phyloP scores from a whole-genome alignment of 2,888 invertebrate species.

The Cistogaster globosa region DNA sequence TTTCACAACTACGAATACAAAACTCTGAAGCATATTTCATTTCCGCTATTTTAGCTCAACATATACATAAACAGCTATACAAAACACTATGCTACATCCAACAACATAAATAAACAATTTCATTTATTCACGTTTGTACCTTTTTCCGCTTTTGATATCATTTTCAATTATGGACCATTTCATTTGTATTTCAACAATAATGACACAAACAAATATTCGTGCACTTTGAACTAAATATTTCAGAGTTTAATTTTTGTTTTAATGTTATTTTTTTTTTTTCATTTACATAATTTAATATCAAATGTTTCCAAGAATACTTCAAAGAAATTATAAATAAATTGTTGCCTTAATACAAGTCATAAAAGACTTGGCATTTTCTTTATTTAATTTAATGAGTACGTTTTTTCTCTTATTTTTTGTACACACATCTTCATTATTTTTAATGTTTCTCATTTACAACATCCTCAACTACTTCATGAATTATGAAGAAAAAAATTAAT shows the following conservation, averaged over 20 bases:
- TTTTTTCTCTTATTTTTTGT: slow-evolving; percentile 23
- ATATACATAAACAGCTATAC: background rate
- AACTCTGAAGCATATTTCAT: slow-evolving; percentile 62
- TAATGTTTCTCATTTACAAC: slow-evolving; percentile 52
- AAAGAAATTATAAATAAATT: slow-evolving; percentile 22
- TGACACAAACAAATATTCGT: background rate
- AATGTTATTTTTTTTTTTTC: slow-evolving; percentile 17
- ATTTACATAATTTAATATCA: slow-evolving; percentile 39
- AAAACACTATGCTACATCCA: no score
- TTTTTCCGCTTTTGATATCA: slow-evolving; percentile 55
- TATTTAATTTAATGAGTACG: slow-evolving; percentile 17
- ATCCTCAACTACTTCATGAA: slow-evolving; percentile 17
- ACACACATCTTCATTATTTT: slow-evolving; percentile 25
- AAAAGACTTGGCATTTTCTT: slow-evolving; percentile 15
- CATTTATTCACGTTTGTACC: slow-evolving; percentile 55
- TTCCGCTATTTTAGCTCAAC: slow-evolving; percentile 34
- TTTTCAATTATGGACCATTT: slow-evolving; percentile 62
- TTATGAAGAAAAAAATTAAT: background rate
- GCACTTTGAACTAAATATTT: background rate
- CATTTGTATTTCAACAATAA: slow-evolving; percentile 10
- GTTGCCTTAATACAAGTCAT: background rate
- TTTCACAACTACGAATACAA: slow-evolving; percentile 23
- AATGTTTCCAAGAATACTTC: slow-evolving; percentile 41
- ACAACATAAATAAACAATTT: background rate
- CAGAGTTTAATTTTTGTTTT: background rate